phyloP scores from a whole-genome alignment of 2,888 invertebrate genomes.

The Orthosia cruda region DNA sequence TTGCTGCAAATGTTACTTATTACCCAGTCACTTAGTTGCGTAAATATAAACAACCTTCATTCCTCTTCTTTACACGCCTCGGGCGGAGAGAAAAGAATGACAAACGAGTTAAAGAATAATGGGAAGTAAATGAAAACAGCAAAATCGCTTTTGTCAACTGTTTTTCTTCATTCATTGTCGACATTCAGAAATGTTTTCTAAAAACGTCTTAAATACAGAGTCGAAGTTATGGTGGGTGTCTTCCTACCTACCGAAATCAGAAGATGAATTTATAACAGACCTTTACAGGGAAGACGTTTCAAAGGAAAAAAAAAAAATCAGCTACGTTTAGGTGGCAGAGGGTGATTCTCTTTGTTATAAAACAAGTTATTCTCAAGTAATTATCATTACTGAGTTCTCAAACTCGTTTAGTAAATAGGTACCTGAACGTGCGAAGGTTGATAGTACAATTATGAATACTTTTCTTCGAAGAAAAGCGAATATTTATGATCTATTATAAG shows the following conservation, averaged over 20 bases:
- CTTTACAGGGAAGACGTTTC: slow-evolving; percentile 67
- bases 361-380: slow-evolving; percentile 47
- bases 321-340: slow-evolving; percentile 59
- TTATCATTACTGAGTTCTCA: slow-evolving; percentile 54
- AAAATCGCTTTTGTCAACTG: slow-evolving; percentile 89
- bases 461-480: slow-evolving; percentile 27
- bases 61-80: slow-evolving; percentile 87
- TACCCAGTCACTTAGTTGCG: slow-evolving; percentile 86
- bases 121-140: slow-evolving; percentile 90
- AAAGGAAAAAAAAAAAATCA: slow-evolving; percentile 60
- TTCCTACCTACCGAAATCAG: slow-evolving; percentile 74
- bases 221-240: slow-evolving; percentile 73
- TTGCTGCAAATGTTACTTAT: slow-evolving; percentile 82
- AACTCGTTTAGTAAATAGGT: slow-evolving; percentile 49
- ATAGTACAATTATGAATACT: slow-evolving; percentile 38
- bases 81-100: slow-evolving; percentile 87
- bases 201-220: slow-evolving; percentile 75
- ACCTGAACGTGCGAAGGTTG: slow-evolving; percentile 27
- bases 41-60: slow-evolving; percentile 88
- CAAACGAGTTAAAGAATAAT: slow-evolving; percentile 90
- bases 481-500: slow-evolving; percentile 20
- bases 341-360: slow-evolving; percentile 58
- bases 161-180: slow-evolving; percentile 82
- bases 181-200: slow-evolving; percentile 80
- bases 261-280: slow-evolving; percentile 72